A percentile compares a stretch with the other conserved stretches of the same genome.
phyloP scores from a whole-genome alignment of 2,113 vertebrate genomes.

The Megalops atlanticus region DNA sequence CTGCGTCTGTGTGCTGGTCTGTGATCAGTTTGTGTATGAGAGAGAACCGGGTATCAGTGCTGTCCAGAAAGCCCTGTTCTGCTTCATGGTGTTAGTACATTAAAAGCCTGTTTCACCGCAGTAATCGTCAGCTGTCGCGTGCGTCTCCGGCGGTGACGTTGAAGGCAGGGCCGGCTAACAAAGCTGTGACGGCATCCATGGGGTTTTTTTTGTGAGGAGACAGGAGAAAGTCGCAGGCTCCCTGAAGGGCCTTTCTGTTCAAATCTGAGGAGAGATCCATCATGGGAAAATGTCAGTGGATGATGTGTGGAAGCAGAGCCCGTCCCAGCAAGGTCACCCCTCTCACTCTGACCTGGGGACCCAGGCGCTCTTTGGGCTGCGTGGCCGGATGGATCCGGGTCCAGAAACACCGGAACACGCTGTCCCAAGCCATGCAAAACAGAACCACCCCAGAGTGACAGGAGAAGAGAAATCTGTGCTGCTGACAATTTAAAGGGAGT shows the following conservation, averaged over 20 bases:
- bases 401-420: not conserved
- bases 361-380: too few species aligned
- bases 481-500: not conserved
- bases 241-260: not conserved
- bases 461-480: not conserved
- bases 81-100: constrained; percentile 26
- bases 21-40: not conserved
- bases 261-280: not conserved
- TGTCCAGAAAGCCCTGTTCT: constrained; percentile 26
- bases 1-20: not conserved
- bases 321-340: too few species aligned
- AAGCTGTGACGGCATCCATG: too few species aligned
- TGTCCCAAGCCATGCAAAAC: not conserved
- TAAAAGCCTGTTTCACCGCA: constrained; percentile 28
- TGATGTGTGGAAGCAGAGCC: too few species aligned
- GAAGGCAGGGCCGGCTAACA: not conserved
- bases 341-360: too few species aligned
- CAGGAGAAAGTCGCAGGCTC: not conserved
- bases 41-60: not conserved
- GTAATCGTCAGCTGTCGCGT: constrained; percentile 17
- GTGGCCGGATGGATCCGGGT: too few species aligned
- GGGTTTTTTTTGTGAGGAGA: not conserved
- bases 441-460: not conserved
- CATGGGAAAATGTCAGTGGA: too few species aligned
- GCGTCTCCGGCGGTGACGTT: not conserved